Evolutionary conservation across 1,140 invertebrate species (phyloP), one percentile per base, ranked within the genome.

Genomic region (Plodia interpunctella): DNA sequence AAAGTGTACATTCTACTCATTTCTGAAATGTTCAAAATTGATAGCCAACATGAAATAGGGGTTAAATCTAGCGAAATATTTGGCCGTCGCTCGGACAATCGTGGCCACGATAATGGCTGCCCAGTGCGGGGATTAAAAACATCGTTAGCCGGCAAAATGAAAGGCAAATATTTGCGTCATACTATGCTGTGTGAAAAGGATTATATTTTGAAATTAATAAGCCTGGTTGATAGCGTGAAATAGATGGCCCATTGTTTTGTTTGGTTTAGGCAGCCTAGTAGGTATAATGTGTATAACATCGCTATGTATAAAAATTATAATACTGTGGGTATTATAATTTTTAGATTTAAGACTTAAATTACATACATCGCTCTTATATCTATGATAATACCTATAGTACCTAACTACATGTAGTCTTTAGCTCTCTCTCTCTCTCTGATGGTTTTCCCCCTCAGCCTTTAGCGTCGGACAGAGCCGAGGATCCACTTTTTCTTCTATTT

Each of bases 161-260:
- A 65, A 65, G 44, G 60, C 59, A 59, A 63, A 63, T 63, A 63
- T 53, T 63, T 63, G 55, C 61, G 61, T 58, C 61, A 53, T 25
- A 54, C 63, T 63, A 60, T 63, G 57, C 44, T 57, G 32, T 59
- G 49, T 58, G 38, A 44, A 59, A 38, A 54, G 68, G 63, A 66
- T 70, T 70, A 66, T 62, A 66, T 59, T 62, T 61, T 15, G 65
- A 15, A 65, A 65, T 52, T 66, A 66, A 61, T 59, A 66, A 66
- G 63, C 58, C 30, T 60, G 18, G 20, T 11, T n/a, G 51, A 53
- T 25, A 51, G 51, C 38, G 38, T 15, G 38, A 44, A 32, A 44
- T 44, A 44, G 38, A 44, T 44, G 38, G 21, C 2, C 21, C 15
- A 5, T 44, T 44, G 38, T 17, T 44, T 44, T 15, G 13, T 44